These are phyloP conservation scores for Tarsius wallacei DNA, from an alignment of 2,797 vertebrate genomes.

Conservation along the genomic window DNA sequence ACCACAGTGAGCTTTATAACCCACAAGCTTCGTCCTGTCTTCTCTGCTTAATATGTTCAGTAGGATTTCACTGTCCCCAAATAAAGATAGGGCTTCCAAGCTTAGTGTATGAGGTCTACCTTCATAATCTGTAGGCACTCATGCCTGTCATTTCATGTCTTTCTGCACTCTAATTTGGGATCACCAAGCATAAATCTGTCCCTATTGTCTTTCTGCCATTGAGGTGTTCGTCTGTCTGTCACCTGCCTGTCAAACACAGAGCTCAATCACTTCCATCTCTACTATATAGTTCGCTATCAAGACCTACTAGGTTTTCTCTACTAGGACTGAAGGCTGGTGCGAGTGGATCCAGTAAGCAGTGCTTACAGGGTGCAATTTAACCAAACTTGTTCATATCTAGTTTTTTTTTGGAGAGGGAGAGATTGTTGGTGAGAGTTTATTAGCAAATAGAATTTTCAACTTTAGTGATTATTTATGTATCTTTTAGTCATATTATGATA, in stretches of 20 bases:
- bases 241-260: not conserved
- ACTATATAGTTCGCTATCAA: not conserved
- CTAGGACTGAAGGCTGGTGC: not conserved
- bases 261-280: not conserved
- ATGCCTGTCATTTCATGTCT: not conserved
- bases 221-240: not conserved
- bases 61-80: not conserved
- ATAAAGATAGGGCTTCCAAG: not conserved
- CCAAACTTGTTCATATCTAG: not conserved
- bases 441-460: constrained; percentile 42
- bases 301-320: not conserved
- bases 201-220: not conserved
- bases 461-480: not conserved
- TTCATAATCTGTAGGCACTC: not conserved
- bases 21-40: not conserved
- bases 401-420: not conserved
- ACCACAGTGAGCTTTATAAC: not conserved
- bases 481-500: constrained; percentile 15
- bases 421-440: not conserved
- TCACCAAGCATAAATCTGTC: not conserved
- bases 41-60: not conserved
- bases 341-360: not conserved
- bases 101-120: not conserved
- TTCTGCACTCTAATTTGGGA: not conserved
- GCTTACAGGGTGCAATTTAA: not conserved